Base-by-base conservation (phyloP, 37 sponge, comb jelly and placozoan species). In the Aphrocallistes beatrix region DNA sequence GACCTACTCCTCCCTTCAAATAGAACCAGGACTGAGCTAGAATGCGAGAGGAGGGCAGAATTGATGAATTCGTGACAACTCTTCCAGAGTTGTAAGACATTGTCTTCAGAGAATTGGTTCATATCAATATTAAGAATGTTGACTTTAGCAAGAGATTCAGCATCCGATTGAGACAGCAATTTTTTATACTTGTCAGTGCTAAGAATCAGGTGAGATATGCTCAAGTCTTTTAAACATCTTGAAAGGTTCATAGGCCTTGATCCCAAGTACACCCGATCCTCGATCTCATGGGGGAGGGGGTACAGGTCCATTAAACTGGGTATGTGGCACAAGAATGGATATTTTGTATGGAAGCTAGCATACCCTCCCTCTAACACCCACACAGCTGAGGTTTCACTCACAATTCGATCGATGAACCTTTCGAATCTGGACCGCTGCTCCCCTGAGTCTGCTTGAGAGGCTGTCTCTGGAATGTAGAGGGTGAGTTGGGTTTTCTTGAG, bases 301-400 rank as follows among this genome's bases (percentile, higher is more conserved):
- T 49, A 81, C 88, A 92, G 86, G 28, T 85, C 86, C 47, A 13
- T 82, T 38, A 88, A 86, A 32, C 38, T 40, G 21, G 86, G 38
- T 32, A 83, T 1, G 9, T 88, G 88, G 81, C 92, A 92, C 16
- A 92, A 86, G 69, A 86, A 92, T 32, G 82, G 38, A 51, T 92
- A 92, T 60, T 84, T 50, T 0, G 47, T 1, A 1, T 37, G 45
- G 84, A 92, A 92, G 1, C 40, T 51, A 47, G 83, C 82, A 50
- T 90, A 92, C 19, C 90, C 88, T 1, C 90, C 88, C 0, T 92
- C 88, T 34, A 92, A 17, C 13, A 82, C 39, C 92, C 92, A 89
- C 23, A 92, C 81, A 60, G 87, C 90, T 9, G 86, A 81, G 0
- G 88, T 85, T n/a, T 38, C 39, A 38, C 85, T 86, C 23, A 86